Evolutionary conservation across 2,888 invertebrate genomes (phyloP).

Genomic region (Candidula unifasciata): DNA sequence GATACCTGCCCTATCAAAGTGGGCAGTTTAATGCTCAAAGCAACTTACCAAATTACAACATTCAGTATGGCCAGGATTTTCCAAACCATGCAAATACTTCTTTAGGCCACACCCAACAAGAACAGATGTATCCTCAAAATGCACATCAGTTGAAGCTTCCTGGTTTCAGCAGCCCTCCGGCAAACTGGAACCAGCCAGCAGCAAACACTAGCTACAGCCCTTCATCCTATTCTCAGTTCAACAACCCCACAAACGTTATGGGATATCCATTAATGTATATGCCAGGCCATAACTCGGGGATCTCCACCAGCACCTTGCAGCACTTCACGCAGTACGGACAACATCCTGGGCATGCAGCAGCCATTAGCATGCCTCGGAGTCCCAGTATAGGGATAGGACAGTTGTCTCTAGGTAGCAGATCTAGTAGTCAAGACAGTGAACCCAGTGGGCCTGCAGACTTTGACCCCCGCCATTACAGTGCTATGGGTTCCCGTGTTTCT

Average conservation of each 20-base stretch:
- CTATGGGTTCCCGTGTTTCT: slow-evolving; percentile 63
- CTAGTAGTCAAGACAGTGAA: slow-evolving; percentile 55
- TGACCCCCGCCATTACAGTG: slow-evolving; percentile 20
- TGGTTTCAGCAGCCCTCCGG: slow-evolving; percentile 24
- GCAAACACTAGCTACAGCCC: background rate
- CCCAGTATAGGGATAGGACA: slow-evolving; percentile 29
- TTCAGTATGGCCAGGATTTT: slow-evolving; percentile 40
- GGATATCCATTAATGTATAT: slow-evolving; percentile 28
- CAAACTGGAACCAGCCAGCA: slow-evolving; percentile 35
- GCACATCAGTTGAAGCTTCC: background rate
- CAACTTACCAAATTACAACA: background rate
- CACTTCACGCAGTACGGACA: slow-evolving; percentile 32
- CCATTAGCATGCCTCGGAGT: slow-evolving; percentile 22
- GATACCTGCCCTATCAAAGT: slow-evolving; percentile 14
- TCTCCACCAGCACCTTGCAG: slow-evolving; percentile 1
- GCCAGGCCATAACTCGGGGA: background rate
- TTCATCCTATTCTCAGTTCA: slow-evolving; percentile 7
- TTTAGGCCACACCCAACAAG: slow-evolving; percentile 24
- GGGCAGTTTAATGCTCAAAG: slow-evolving; percentile 7
- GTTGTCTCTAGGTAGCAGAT: slow-evolving; percentile 45
- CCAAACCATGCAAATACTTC: slow-evolving; percentile 10
- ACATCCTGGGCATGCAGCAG: slow-evolving; percentile 1
- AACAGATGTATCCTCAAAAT: slow-evolving; percentile 2
- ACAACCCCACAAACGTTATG: background rate
- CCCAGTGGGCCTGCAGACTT: slow-evolving; percentile 33